Conservation (phyloP, 2,888 invertebrate species). For the Drosophila mulleri region DNA sequence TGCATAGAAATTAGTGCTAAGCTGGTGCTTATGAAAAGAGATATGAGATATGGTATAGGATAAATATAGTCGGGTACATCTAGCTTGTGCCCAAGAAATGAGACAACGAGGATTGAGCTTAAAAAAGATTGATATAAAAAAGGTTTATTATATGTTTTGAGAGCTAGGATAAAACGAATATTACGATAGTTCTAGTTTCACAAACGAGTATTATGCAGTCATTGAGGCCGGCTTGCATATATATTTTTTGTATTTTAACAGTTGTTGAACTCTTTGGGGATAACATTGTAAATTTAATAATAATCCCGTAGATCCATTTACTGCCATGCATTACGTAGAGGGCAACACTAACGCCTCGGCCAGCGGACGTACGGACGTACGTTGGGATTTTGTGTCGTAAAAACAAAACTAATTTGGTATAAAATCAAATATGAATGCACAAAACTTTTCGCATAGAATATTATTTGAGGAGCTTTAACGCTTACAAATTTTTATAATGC, state of each 20-base stretch:
- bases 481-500: constrained; percentile 45
- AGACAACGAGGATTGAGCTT: not conserved
- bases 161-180: not conserved
- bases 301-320: constrained; percentile 40
- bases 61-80: not conserved
- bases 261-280: constrained; percentile 66
- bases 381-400: too few species aligned
- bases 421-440: constrained; percentile 63
- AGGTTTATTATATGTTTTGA: too few species aligned
- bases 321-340: constrained; percentile 4
- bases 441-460: constrained; percentile 35
- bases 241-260: not conserved
- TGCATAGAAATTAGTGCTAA: too few species aligned
- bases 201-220: not conserved
- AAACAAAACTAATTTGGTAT: constrained; percentile 71
- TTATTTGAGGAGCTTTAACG: constrained; percentile 48
- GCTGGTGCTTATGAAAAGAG: not conserved
- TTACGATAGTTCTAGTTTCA: not conserved
- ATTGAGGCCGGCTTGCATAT: constrained; percentile 29
- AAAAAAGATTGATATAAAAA: not conserved
- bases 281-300: constrained; percentile 77
- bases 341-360: constrained; percentile 14
- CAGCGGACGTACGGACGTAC: constrained; percentile 1
- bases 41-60: not conserved
- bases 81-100: too few species aligned